Conservation (phyloP, 1,140 invertebrate species). For the Armadillidium nasatum region DNA sequence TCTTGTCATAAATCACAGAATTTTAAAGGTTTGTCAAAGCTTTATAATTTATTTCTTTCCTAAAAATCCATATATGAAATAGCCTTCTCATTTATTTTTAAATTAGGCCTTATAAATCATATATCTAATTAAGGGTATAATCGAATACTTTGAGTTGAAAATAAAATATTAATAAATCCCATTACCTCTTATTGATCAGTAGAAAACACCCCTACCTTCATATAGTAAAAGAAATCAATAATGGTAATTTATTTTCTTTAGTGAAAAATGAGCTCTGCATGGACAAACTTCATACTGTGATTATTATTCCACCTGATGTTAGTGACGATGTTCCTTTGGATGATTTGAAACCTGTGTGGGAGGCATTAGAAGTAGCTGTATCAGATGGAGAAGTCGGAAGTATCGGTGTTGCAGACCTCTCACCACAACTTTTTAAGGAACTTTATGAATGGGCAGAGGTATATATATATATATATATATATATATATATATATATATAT, state of each 20-base stretch:
- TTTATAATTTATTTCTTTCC: too few species aligned
- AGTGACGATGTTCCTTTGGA: slow-evolving; percentile 25
- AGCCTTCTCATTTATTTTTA: too few species aligned
- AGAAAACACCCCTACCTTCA: too few species aligned
- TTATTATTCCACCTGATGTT: slow-evolving; percentile 20
- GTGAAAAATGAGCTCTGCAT: slow-evolving; percentile 18
- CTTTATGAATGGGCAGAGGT: slow-evolving; percentile 32
- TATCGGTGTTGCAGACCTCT: slow-evolving; percentile 28
- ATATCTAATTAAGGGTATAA: too few species aligned
- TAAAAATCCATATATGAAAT: too few species aligned
- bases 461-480: slow-evolving; percentile 11
- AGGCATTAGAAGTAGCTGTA: slow-evolving; percentile 20
- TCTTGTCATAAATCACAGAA: too few species aligned
- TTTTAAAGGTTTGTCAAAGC: too few species aligned
- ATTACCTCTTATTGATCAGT: too few species aligned
- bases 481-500: background rate
- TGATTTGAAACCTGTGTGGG: slow-evolving; percentile 21
- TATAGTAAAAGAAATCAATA: too few species aligned
- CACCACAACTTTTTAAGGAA: slow-evolving; percentile 26
- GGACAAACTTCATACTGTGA: slow-evolving; percentile 20
- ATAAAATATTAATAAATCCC: too few species aligned
- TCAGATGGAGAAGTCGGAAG: slow-evolving; percentile 16
- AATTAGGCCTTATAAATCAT: too few species aligned
- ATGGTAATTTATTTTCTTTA: background rate
- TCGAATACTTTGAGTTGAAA: too few species aligned